Base-by-base conservation (phyloP, 2,797 vertebrate species). In the Helostoma temminkii region DNA sequence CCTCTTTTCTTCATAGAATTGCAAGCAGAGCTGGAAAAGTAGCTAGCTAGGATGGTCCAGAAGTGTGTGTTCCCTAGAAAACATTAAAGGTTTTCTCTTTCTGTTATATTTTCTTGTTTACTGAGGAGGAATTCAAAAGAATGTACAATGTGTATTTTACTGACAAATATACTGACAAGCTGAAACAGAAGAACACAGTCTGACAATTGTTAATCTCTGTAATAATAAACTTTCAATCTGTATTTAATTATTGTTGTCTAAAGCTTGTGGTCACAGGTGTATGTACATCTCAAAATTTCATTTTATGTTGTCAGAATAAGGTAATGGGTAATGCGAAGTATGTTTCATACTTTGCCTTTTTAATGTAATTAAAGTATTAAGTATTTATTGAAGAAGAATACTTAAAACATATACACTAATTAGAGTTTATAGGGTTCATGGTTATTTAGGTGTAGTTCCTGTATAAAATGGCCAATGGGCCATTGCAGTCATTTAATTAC, bases 401-500 rank as follows among this genome's bases (percentile, higher is more conserved):
- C 9, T 39, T 19, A 46, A 57, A 28, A 36, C 6, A 26, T 11
- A 15, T 45, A 19, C 14, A 71, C 24, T 58, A 4, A 4, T 10
- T 11, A 47, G 19, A 30, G n/a, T 14, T 43, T 4, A 37, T 11
- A 62, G 16, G 21, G 24, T 57, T 9, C 28, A 24, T 9, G 22
- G 48, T 19, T 60, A 50, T 66, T 57, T 48, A 42, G 26, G 18
- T 46, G 37, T 16, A 0, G 0, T 9, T 6, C 39, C 6, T 25
- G 2, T 3, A 60, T 26, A 24, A 57, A 59, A 54, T 48, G 22
- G 32, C 21, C 21, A 66, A 66, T 16, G 48, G 24, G 12, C 18
- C 22, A 43, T 34, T 6, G 11, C 24, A 34, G 14, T 42, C 30
- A 4, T 58, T 80, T n/a, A 71, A 71, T 80, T 54, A n/a, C n/a